Base-by-base conservation (phyloP, 2,113 vertebrate species). In the Glaucidium brasilianum region DNA sequence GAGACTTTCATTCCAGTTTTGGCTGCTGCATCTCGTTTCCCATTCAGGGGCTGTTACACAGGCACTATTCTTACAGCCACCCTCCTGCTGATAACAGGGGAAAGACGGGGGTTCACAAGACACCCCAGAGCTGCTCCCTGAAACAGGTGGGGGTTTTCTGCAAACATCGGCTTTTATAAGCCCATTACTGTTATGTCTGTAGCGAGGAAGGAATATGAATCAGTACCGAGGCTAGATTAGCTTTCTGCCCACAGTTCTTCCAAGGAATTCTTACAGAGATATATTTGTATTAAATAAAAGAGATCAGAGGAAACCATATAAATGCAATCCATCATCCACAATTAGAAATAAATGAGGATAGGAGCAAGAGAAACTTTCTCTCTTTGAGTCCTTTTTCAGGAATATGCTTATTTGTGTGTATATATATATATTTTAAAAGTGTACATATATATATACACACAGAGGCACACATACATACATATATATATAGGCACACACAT, bases 1-100 rank as follows among this genome's bases (percentile, higher is more conserved):
- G 97, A 96, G 92, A 90, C 97, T 97, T 98, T 98, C 89, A 92
- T 97, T 94, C 90, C 94, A 49, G 13, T 95, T 94, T 94, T 97
- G 97, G 97, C 95, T 97, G 94, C 87, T 23, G 71, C 67, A 52
- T 59, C 93, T 52, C 4, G 0, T 66, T 81, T 78, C 92, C 96
- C 93, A 55, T 88, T 64, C 88, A 29, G 2, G 32, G 93, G 97
- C 97, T 96, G 96, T 64, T 49, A 94, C 97, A 96, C 94, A 92
- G 92, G 91, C 92, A 26, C 95, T 80, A 68, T 95, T 97, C 96
- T 97, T 66, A 23, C 86, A 66, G 92, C 83, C 91, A 27, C 89
- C 88, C 91, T 37, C 82, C 80, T 15, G 81, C 94, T 77, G 79
- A 78, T 76, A 91, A 77, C 21, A 35, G 85, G 71, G 81, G 76